These are phyloP conservation scores for Nibea albiflora DNA, from an alignment of 2,113 vertebrate genomes.

Conservation along the genomic window DNA sequence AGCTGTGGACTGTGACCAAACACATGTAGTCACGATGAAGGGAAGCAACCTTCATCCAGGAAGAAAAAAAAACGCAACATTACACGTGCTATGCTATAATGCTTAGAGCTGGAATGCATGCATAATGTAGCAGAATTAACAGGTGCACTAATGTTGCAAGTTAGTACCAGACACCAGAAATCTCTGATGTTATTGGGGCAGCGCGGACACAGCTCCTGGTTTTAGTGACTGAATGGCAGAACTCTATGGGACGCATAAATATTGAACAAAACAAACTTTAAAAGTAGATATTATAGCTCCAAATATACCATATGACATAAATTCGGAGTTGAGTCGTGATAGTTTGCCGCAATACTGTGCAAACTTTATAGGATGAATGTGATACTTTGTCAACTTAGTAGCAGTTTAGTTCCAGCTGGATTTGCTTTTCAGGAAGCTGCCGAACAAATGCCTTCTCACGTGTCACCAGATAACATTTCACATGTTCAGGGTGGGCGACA, in stretches of 20 bases:
- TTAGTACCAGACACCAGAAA: slow-evolving; percentile 36
- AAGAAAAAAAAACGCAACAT: slow-evolving; percentile 54
- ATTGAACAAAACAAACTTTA: slow-evolving; percentile 16
- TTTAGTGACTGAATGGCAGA: slow-evolving; percentile 37
- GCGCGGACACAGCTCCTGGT: slow-evolving; percentile 36
- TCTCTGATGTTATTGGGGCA: slow-evolving; percentile 53
- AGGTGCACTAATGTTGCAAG: slow-evolving; percentile 51
- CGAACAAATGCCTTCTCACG: slow-evolving; percentile 69
- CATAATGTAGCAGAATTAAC: slow-evolving; percentile 36
- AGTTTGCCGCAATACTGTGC: slow-evolving; percentile 49
- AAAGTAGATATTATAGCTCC: neutral
- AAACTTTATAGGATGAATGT: slow-evolving; percentile 36
- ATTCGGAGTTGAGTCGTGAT: slow-evolving; percentile 1
- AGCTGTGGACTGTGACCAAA: slow-evolving; percentile 76
- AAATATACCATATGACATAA: slow-evolving; percentile 5
- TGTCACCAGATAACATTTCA: slow-evolving; percentile 61
- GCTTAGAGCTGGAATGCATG: slow-evolving; percentile 20
- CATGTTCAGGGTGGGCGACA: slow-evolving; percentile 27
- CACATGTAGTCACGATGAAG: slow-evolving; percentile 79
- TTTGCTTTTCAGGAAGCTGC: slow-evolving; percentile 60
- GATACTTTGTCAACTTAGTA: slow-evolving; percentile 31
- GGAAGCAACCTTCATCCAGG: slow-evolving; percentile 53
- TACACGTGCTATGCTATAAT: slow-evolving; percentile 38
- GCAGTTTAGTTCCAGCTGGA: slow-evolving; percentile 63
- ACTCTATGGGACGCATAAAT: slow-evolving; percentile 33